These are phyloP conservation scores for Ips nitidus DNA, from an alignment of 1,140 invertebrate genomes.

Conservation along the genomic window DNA sequence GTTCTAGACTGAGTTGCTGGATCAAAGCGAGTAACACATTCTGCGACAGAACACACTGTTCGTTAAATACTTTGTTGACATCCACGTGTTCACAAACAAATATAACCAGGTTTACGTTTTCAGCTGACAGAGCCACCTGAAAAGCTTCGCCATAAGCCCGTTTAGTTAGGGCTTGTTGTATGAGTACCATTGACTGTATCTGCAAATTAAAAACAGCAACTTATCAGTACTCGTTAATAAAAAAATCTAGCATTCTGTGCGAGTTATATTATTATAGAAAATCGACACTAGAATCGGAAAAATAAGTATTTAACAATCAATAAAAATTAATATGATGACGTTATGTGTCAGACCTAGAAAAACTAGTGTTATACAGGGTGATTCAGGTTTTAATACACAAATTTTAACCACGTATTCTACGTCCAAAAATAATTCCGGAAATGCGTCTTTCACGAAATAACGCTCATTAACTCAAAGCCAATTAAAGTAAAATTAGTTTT, in stretches of 20 bases:
- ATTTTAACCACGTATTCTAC: no score
- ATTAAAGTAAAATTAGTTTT: no score
- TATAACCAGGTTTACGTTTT: constrained; percentile 81
- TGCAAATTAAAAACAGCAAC: constrained; percentile 20
- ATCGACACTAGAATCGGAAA: no score
- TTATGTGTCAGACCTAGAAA: not conserved
- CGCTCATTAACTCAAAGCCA: no score
- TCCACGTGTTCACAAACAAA: constrained; percentile 82
- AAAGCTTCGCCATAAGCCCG: constrained; percentile 85
- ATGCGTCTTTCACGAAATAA: not conserved
- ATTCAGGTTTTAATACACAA: no score
- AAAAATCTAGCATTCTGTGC: no score
- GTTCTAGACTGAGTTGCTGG: constrained; percentile 87
- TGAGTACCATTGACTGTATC: constrained; percentile 62
- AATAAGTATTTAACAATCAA: no score
- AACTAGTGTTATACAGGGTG: no score
- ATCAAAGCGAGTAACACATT: constrained; percentile 88
- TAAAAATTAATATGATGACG: no score
- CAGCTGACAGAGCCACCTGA: constrained; percentile 83
- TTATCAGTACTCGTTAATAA: no score
- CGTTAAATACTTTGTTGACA: constrained; percentile 72
- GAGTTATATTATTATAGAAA: no score
- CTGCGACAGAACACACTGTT: constrained; percentile 72
- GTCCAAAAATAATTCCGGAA: no score
- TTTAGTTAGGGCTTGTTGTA: constrained; percentile 70